Evolutionary conservation across 2,888 invertebrate genomes (phyloP), one percentile per base, ranked within the genome.

Genomic region (Drosophila niveifrons): DNA sequence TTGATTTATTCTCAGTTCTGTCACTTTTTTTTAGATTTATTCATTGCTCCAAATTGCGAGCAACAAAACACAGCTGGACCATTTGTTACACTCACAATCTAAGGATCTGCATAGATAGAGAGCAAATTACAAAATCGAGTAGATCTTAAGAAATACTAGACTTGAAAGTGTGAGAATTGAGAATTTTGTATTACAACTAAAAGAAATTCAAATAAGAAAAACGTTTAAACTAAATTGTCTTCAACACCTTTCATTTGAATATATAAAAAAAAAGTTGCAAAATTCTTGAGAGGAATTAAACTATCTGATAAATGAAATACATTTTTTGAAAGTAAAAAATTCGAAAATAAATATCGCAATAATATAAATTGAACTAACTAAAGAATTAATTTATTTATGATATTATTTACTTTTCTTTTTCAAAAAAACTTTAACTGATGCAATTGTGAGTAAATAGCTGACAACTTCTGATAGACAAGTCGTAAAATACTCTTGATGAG

Each of bases 1-100:
- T 88, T 81, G 81, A 81, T 81, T 81, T 85, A 81, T 81, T 81
- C 63, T 48, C 53, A 57, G 59, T 51, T 59, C 62, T 63, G 56
- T 69, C 64, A 46, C 44, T 44, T 39, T 67, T 39, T 67, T 67
- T 36, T 44, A 51, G 65, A 73, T 80, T 77, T 73, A 70, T 84
- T 46, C 44, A 56, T 56, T 66, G 66, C 41, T 53, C 85, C 85
- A 84, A 63, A 63, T 61, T 77, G 51, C 6, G 66, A 72, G 57
- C 75, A 48, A 48, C 2, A 23, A 39, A 39, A n/a, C 36, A 36
- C 73, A 74, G 74, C 71, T 73, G 78, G 29, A 55, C 41, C 6
- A 28, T 11, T 39, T 28, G 15, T 7, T 7, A 10, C 2, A 7
- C n/a, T n/a, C 39, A 36, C 36, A 36, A 36, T 36, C n/a, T 4